Evolutionary conservation across 2,797 vertebrate genomes (phyloP), one percentile per base, ranked within the genome.

Genomic region (Chrysocyon brachyurus): DNA sequence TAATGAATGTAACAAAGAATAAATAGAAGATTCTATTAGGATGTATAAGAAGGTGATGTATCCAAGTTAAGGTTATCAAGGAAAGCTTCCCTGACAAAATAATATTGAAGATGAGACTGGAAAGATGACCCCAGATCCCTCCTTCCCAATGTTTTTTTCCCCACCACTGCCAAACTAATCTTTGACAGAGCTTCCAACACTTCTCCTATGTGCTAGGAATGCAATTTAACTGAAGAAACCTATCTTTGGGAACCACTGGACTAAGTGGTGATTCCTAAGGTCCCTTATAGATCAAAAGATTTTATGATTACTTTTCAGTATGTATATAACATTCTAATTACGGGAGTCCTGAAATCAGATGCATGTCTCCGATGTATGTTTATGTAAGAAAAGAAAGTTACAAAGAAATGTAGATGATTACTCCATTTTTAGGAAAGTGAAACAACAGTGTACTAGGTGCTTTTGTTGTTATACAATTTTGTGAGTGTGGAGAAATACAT

Each of bases 371-470:
- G 64, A 33, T 49, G 36, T 14, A 88, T 73, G 87, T 93, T 90
- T 57, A 88, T 84, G 11, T 56, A 77, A 94, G 19, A 87, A 91
- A 96, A 94, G 15, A 19, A 93, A 92, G 15, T 84, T 90, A 72
- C 36, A 81, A 88, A 95, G 56, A 90, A 90, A 73, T 64, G 12
- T 24, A 24, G 14, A 52, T 66, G 11, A 12, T 56, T 73, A 46
- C 68, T 78, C 5, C 24, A 82, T 61, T 85, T 96, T 79, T 75
- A 91, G 57, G 36, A 90, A 97, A 96, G 93, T 70, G 59, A 89
- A 89, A 78, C 73, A 70, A 63, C 8, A 84, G 26, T 46, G 59
- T 61, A 63, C 6, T 19, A 73, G 4, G 8, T 64, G 36, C 3
- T 68, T 94, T 66, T 86, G 16, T 64, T 94, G 77, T 7, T 59